Conservation (phyloP, 2,113 vertebrate species). For the Tympanuchus pallidicinctus region DNA sequence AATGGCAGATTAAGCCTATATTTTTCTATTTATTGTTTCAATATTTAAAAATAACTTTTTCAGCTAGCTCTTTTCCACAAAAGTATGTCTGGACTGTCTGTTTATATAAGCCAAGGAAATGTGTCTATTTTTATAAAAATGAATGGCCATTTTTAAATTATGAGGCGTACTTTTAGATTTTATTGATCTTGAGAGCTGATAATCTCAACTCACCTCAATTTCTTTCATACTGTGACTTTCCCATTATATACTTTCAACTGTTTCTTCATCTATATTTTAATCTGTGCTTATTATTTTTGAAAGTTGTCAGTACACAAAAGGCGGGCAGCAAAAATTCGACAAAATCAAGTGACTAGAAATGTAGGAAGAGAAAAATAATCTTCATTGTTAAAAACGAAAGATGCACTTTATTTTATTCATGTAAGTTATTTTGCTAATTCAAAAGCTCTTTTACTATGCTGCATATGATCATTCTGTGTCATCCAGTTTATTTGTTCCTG, state of each 20-base stretch:
- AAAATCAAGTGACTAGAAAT: slow-evolving; percentile 6
- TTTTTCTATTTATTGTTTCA: background rate
- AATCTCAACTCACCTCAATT: background rate
- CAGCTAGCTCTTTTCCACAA: background rate
- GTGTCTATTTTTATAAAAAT: background rate
- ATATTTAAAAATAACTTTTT: slow-evolving; percentile 11
- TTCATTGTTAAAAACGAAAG: background rate
- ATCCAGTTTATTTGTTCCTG: background rate
- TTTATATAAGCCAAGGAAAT: background rate
- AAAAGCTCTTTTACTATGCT: slow-evolving; percentile 7
- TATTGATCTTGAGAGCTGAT: background rate
- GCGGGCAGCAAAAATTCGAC: background rate
- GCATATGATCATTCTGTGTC: background rate
- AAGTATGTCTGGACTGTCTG: background rate
- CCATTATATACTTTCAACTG: background rate
- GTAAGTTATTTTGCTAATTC: background rate
- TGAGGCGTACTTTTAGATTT: background rate
- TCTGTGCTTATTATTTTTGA: background rate
- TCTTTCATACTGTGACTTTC: background rate
- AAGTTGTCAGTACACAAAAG: background rate
- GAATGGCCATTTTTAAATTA: slow-evolving; percentile 1
- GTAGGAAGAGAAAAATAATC: background rate
- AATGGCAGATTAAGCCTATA: background rate
- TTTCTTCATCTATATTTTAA: slow-evolving; percentile 18
- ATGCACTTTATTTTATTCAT: background rate